Conservation (phyloP, 2,797 vertebrate genomes). For the Lutjanus argentimaculatus region DNA sequence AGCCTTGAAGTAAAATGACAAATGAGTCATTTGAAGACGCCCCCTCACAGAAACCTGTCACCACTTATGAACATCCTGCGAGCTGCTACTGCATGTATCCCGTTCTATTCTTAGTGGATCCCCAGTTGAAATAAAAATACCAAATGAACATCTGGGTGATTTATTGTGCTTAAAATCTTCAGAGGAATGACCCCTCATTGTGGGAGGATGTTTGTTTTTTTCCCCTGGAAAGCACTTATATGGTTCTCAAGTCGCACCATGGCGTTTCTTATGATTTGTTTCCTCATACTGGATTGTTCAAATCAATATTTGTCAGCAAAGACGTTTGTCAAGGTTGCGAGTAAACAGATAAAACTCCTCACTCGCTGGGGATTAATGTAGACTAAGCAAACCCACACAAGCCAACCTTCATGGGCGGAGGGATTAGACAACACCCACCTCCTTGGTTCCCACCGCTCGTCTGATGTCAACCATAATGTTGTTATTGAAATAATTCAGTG, state of each 20-base stretch:
- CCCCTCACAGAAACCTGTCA: slow-evolving; percentile 83
- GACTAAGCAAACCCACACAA: slow-evolving; percentile 70
- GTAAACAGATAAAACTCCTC: slow-evolving; percentile 58
- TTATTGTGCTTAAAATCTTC: slow-evolving; percentile 37
- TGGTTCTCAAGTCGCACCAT: slow-evolving; percentile 21
- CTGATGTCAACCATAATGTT: slow-evolving; percentile 56
- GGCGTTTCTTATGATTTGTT: slow-evolving; percentile 28
- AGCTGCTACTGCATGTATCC: slow-evolving; percentile 62
- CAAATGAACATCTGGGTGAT: slow-evolving; percentile 61
- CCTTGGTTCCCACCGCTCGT: slow-evolving; percentile 50
- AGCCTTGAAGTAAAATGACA: slow-evolving; percentile 84
- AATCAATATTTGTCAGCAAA: slow-evolving; percentile 61
- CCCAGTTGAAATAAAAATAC: slow-evolving; percentile 39
- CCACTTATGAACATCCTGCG: slow-evolving; percentile 76
- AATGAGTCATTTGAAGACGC: slow-evolving; percentile 82
- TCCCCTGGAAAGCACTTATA: slow-evolving; percentile 12
- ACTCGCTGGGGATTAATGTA: slow-evolving; percentile 59
- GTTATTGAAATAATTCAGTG: slow-evolving; percentile 60
- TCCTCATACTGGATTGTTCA: slow-evolving; percentile 32
- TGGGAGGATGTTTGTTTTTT: neutral
- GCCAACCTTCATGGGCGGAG: slow-evolving; percentile 59
- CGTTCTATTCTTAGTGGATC: slow-evolving; percentile 62
- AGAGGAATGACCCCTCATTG: slow-evolving; percentile 10
- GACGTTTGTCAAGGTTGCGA: slow-evolving; percentile 49
- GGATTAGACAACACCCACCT: slow-evolving; percentile 72